phyloP scores from a whole-genome alignment of 1,140 invertebrate genomes.

The Drosophila melanica region DNA sequence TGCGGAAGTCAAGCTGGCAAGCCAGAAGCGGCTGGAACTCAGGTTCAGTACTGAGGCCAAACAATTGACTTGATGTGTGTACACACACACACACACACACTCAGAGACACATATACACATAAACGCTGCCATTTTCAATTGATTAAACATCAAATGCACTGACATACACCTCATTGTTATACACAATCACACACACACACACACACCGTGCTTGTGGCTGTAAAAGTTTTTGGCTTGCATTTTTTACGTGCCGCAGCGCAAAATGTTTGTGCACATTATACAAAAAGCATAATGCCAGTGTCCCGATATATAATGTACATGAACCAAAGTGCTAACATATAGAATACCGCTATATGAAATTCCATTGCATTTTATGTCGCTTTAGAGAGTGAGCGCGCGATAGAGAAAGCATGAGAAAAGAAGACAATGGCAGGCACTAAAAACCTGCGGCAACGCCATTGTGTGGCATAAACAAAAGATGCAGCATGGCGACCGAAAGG shows the following conservation, averaged over 20 bases:
- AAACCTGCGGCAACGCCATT: conserved; percentile 78
- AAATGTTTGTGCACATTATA: conserved; percentile 75
- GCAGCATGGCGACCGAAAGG: conserved; percentile 47
- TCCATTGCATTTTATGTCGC: conserved; percentile 79
- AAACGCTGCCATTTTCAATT: conserved; percentile 63
- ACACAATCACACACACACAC: conserved; percentile 35
- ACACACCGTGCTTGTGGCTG: conserved; percentile 27
- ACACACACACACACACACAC: conserved; percentile 13
- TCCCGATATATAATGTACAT: conserved; percentile 47
- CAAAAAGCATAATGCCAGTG: conserved; percentile 65
- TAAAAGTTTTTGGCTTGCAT: conserved; percentile 59
- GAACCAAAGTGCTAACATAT: conserved; percentile 25
- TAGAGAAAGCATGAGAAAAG: conserved; percentile 5
- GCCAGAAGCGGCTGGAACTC: background rate
- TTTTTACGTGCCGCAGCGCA: conserved; percentile 75
- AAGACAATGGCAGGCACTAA: conserved; percentile 69
- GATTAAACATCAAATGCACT: conserved; percentile 72
- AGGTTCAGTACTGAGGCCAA: conserved; percentile 28
- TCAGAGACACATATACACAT: conserved; percentile 14
- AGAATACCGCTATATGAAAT: conserved; percentile 64
- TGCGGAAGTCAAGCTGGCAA: conserved; percentile 63
- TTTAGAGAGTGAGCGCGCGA: background rate
- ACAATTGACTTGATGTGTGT: conserved; percentile 52
- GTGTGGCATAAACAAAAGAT: conserved; percentile 79
- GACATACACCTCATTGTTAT: conserved; percentile 37